These are phyloP conservation scores for Epirrita christyi DNA, from an alignment of 2,888 invertebrate species.

Conservation along the genomic window DNA sequence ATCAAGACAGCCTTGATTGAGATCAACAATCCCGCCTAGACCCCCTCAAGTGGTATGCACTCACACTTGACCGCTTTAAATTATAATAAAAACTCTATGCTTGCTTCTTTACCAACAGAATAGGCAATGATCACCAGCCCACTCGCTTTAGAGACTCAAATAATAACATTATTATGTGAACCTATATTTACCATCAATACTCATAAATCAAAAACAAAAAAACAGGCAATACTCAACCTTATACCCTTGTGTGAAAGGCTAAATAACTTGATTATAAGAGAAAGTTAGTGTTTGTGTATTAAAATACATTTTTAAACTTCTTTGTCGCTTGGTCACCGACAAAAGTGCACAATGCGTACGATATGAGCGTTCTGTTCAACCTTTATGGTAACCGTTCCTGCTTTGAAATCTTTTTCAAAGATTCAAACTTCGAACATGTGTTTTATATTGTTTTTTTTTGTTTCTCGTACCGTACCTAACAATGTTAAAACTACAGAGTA, in stretches of 20 bases:
- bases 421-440: slow-evolving; percentile 41
- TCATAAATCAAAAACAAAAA: slow-evolving; percentile 18
- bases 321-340: slow-evolving; percentile 76
- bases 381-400: slow-evolving; percentile 60
- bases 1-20: too few species aligned
- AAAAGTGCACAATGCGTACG: slow-evolving; percentile 65
- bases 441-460: background rate
- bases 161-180: slow-evolving; percentile 79
- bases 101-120: slow-evolving; percentile 69
- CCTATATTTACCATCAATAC: slow-evolving; percentile 46
- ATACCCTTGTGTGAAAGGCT: slow-evolving; percentile 25
- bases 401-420: slow-evolving; percentile 42
- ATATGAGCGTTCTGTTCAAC: slow-evolving; percentile 53
- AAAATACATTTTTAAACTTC: slow-evolving; percentile 73
- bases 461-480: too few species aligned
- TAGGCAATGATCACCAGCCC: slow-evolving; percentile 76
- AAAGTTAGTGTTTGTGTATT: slow-evolving; percentile 48
- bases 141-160: slow-evolving; percentile 69
- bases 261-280: slow-evolving; percentile 5
- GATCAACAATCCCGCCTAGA: too few species aligned
- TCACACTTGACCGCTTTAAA: slow-evolving; percentile 46
- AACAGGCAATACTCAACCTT: slow-evolving; percentile 43
- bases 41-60: slow-evolving; percentile 12
- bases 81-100: slow-evolving; percentile 63
- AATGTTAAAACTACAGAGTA: too few species aligned